Conservation (phyloP, 2,888 invertebrate species). For the Cosmia trapezina region DNA sequence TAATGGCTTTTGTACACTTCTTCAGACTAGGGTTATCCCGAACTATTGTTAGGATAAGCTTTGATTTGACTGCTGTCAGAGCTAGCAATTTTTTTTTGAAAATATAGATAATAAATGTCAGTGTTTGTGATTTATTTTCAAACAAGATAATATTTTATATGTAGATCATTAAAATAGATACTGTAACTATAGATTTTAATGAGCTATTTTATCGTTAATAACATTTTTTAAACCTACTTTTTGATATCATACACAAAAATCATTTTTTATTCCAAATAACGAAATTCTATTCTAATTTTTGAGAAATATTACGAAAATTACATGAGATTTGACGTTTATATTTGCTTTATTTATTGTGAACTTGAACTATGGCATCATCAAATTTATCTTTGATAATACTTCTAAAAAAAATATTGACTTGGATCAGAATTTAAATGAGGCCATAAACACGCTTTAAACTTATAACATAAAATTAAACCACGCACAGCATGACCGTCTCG, state of each 20-base stretch:
- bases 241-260: neutral
- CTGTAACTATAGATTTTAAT: too few species aligned
- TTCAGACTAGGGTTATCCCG: slow-evolving; percentile 1
- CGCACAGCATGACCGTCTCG: slow-evolving; percentile 15
- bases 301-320: neutral
- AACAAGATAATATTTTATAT: too few species aligned
- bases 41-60: neutral
- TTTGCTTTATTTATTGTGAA: neutral
- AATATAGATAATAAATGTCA: fast-evolving
- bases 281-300: neutral
- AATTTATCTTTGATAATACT: neutral
- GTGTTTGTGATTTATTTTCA: neutral
- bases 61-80: slow-evolving; percentile 24
- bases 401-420: neutral
- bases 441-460: slow-evolving; percentile 6
- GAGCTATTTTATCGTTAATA: neutral
- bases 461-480: slow-evolving; percentile 12
- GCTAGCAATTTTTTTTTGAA: neutral
- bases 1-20: neutral
- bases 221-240: neutral
- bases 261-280: neutral
- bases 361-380: neutral
- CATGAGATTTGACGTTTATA: neutral
- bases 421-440: neutral
- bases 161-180: too few species aligned